Conservation (phyloP, 2,888 invertebrate species). For the Phaonia tiefii region DNA sequence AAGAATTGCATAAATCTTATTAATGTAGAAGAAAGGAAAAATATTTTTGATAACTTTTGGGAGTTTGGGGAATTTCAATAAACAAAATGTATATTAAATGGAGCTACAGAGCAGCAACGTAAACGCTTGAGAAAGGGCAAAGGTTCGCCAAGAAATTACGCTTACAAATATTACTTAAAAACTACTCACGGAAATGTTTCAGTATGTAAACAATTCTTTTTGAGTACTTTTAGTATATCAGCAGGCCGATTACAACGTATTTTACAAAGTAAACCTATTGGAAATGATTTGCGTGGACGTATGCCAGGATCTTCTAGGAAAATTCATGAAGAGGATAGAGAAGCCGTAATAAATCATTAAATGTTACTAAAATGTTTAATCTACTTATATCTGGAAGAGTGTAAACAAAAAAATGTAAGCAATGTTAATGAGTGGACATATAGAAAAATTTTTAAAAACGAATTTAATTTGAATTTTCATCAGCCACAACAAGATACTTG, state of each 20-base stretch:
- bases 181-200: slow-evolving; percentile 48
- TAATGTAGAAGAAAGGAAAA: slow-evolving; percentile 42
- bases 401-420: too few relatives aligned
- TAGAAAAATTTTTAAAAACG: too few relatives aligned
- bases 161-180: slow-evolving; percentile 59
- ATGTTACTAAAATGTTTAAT: slow-evolving; percentile 36
- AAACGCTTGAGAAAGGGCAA: slow-evolving; percentile 41
- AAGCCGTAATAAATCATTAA: slow-evolving; percentile 55
- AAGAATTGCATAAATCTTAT: slow-evolving; percentile 51
- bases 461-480: too few relatives aligned
- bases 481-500: neutral
- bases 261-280: slow-evolving; percentile 47
- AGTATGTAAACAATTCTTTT: slow-evolving; percentile 59
- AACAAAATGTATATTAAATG: too few relatives aligned
- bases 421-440: neutral
- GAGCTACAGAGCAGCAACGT: slow-evolving; percentile 46
- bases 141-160: slow-evolving; percentile 48
- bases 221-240: slow-evolving; percentile 56
- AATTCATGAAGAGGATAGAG: slow-evolving; percentile 40
- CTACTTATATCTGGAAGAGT: slow-evolving; percentile 44
- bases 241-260: slow-evolving; percentile 50
- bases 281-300: slow-evolving; percentile 49
- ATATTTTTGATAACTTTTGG: slow-evolving; percentile 41
- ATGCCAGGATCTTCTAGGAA: slow-evolving; percentile 58
- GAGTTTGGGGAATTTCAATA: too few relatives aligned